These are phyloP conservation scores for Metopia argyrocephala DNA, from an alignment of 2,888 invertebrate species.

Conservation along the genomic window DNA sequence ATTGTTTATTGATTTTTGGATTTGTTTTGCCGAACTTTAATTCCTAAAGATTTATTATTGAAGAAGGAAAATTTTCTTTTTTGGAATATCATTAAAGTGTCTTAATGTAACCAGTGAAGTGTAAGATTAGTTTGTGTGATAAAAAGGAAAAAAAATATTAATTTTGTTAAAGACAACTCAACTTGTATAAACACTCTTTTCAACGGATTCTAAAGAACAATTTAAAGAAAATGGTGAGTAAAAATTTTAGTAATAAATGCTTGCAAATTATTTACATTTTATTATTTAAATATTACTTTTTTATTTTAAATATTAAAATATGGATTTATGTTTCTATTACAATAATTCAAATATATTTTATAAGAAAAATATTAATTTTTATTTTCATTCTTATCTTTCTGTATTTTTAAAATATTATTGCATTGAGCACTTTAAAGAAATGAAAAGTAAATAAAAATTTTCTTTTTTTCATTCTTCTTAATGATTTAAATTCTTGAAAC, in stretches of 20 bases:
- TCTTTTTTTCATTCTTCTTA: constrained; percentile 62
- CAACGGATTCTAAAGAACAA: too few species aligned
- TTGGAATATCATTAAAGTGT: neutral
- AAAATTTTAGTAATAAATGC: too few species aligned
- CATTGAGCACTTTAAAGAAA: neutral
- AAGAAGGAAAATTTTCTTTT: neutral
- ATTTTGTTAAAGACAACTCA: too few species aligned
- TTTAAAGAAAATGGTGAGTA: too few species aligned
- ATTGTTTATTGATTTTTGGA: neutral
- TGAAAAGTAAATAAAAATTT: constrained; percentile 32
- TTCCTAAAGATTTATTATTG: neutral
- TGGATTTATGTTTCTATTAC: constrained; percentile 41
- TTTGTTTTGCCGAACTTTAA: neutral
- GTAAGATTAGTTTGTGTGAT: neutral
- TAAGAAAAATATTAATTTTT: constrained; percentile 35
- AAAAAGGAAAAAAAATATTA: too few species aligned
- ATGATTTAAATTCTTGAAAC: constrained; percentile 60
- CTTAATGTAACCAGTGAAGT: neutral
- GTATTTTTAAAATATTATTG: constrained; percentile 8
- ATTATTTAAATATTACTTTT: too few species aligned
- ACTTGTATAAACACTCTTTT: too few species aligned
- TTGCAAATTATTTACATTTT: too few species aligned
- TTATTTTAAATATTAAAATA: too few species aligned
- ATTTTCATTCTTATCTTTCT: too few species aligned
- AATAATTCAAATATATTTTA: constrained; percentile 49